Percentiles rank a stretch among this genome's conserved stretches.
Conservation (phyloP, 2,888 invertebrate species). For the Ptychoptera contaminata region DNA sequence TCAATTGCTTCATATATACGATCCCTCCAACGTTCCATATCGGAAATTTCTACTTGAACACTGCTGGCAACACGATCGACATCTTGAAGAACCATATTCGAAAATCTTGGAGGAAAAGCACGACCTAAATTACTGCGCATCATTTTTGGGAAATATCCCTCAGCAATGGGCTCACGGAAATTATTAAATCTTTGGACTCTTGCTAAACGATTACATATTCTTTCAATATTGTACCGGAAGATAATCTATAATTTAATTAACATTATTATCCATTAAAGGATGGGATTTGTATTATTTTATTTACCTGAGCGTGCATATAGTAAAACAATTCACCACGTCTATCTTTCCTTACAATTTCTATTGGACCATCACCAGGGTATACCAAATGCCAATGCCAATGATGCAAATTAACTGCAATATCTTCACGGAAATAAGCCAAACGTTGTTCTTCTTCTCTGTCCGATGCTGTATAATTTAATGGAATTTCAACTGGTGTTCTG, state of each 20-base stretch:
- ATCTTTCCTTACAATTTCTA: constrained; percentile 51
- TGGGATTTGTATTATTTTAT: constrained; percentile 25
- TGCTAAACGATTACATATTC: constrained; percentile 51
- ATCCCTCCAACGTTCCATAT: constrained; percentile 59
- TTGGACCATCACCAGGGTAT: constrained; percentile 53
- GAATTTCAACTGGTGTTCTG: constrained; percentile 44
- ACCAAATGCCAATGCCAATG: constrained; percentile 90
- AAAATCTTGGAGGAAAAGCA: constrained; percentile 54
- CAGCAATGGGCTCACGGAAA: constrained; percentile 50
- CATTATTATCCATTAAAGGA: background rate
- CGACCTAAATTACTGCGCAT: constrained; percentile 49
- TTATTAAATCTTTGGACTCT: constrained; percentile 48
- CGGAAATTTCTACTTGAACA: constrained; percentile 27
- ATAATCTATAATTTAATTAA: constrained; percentile 14
- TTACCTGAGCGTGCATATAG: constrained; percentile 50
- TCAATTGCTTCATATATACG: constrained; percentile 60
- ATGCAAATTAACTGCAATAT: constrained; percentile 70
- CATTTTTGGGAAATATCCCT: constrained; percentile 71
- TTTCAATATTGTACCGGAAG: constrained; percentile 57
- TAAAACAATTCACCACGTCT: constrained; percentile 58
- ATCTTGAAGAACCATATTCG: constrained; percentile 42
- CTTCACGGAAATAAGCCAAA: constrained; percentile 72
- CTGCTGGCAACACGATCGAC: constrained; percentile 48
- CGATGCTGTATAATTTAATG: constrained; percentile 58
- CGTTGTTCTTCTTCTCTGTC: constrained; percentile 62